Percentiles rank a stretch among this genome's conserved stretches.
These are phyloP conservation scores for Elysia crispata DNA, from an alignment of 2,888 invertebrate genomes.

Conservation along the genomic window DNA sequence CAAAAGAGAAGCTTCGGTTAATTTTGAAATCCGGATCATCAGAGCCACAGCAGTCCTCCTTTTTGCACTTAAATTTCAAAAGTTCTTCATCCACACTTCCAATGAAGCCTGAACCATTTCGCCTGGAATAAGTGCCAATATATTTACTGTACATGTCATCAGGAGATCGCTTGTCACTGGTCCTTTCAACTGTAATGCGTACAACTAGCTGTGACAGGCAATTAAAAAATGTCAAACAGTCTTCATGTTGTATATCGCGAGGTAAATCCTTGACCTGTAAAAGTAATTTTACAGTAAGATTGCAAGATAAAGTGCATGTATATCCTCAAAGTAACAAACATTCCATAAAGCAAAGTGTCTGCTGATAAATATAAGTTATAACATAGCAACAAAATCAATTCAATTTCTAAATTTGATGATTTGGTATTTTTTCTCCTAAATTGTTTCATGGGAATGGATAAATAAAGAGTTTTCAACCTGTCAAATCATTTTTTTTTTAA, in stretches of 20 bases:
- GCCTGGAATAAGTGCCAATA: conserved; percentile 33
- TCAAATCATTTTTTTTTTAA: too few relatives aligned
- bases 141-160: conserved; percentile 34
- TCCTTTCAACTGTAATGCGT: conserved; percentile 35
- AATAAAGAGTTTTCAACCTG: too few relatives aligned
- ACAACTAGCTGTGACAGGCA: conserved; percentile 41
- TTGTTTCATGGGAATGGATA: too few relatives aligned
- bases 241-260: conserved; percentile 44
- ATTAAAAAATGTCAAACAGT: conserved; percentile 37
- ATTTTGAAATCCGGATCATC: conserved; percentile 13
- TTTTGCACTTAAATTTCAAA: conserved; percentile 17
- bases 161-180: conserved; percentile 22
- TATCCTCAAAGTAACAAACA: too few relatives aligned
- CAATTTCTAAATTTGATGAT: too few relatives aligned
- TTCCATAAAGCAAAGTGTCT: too few relatives aligned
- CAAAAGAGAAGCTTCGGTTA: conserved; percentile 3
- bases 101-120: conserved; percentile 44
- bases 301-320: not conserved
- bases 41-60: not conserved
- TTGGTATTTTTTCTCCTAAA: too few relatives aligned
- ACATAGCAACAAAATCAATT: too few relatives aligned
- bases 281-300: not conserved
- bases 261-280: conserved; percentile 40
- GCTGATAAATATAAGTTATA: too few relatives aligned
- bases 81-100: conserved; percentile 37